Evolutionary conservation across 2,888 invertebrate species (phyloP).

Genomic region (Podotricha telesiphe): DNA sequence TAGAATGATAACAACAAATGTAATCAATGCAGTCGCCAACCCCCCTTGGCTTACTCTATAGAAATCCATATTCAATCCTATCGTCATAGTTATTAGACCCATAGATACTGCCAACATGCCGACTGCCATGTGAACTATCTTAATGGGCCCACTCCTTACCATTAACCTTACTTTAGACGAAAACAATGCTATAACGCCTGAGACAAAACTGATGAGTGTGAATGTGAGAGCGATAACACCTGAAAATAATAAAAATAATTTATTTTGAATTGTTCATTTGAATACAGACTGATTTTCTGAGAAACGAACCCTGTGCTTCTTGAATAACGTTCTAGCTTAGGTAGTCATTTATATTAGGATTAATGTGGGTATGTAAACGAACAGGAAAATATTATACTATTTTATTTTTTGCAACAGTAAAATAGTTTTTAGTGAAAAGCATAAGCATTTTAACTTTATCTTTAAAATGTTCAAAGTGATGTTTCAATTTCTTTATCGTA

Average conservation of each 20-base stretch:
- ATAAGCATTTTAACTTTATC: conserved; percentile 9
- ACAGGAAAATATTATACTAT: too few species aligned
- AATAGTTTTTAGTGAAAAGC: not conserved
- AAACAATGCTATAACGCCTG: conserved; percentile 79
- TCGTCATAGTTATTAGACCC: conserved; percentile 75
- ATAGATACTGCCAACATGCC: conserved; percentile 77
- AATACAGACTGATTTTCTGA: not conserved
- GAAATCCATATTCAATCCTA: conserved; percentile 74
- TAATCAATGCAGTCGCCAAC: conserved; percentile 65
- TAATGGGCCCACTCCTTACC: conserved; percentile 75
- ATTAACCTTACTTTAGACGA: conserved; percentile 76
- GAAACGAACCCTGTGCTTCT: not conserved
- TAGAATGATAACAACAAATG: conserved; percentile 63
- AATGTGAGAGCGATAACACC: conserved; percentile 80
- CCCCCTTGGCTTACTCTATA: conserved; percentile 59
- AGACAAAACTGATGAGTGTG: conserved; percentile 69
- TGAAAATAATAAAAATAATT: conserved; percentile 47
- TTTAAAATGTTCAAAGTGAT: conserved; percentile 11
- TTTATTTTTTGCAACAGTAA: not conserved
- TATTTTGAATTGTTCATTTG: not conserved
- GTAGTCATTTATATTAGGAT: too few species aligned
- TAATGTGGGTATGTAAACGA: too few species aligned
- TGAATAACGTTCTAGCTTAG: too few species aligned
- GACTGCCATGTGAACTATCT: conserved; percentile 79
- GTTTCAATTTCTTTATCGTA: conserved; percentile 12